phyloP scores from a whole-genome alignment of 2,113 vertebrate genomes.

The Sinocyclocheilus anshuiensis region DNA sequence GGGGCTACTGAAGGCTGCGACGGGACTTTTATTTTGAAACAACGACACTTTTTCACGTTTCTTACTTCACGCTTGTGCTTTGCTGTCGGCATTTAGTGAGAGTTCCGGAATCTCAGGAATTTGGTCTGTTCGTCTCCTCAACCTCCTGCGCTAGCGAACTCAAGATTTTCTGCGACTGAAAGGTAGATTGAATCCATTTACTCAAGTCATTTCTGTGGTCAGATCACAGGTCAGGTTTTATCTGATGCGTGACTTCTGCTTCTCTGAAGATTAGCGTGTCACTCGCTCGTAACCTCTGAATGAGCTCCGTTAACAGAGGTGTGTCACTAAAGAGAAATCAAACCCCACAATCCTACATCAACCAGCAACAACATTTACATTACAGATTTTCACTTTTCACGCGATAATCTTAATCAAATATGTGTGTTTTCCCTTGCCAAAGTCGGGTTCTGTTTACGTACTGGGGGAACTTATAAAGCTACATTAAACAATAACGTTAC shows the following conservation, averaged over 20 bases:
- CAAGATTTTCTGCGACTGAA: background rate
- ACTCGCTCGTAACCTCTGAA: background rate
- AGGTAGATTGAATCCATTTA: background rate
- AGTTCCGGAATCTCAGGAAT: slow-evolving; percentile 75
- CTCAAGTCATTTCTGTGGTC: background rate
- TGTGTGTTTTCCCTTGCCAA: background rate
- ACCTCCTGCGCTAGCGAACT: background rate
- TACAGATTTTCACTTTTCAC: background rate
- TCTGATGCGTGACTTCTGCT: background rate
- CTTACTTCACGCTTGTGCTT: background rate
- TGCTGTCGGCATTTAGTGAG: background rate
- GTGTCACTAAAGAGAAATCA: background rate
- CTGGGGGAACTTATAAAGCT: background rate
- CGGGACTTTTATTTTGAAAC: background rate
- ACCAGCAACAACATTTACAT: background rate
- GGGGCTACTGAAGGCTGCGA: background rate
- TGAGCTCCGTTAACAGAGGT: slow-evolving; percentile 21
- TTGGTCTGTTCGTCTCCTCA: slow-evolving; percentile 62
- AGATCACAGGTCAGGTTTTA: background rate
- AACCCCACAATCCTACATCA: background rate
- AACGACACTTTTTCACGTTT: background rate
- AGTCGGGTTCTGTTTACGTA: background rate
- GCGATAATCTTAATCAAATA: background rate
- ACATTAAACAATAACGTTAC: background rate
- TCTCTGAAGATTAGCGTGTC: background rate